Evolutionary conservation across 1,140 invertebrate species (phyloP), one percentile per base, ranked within the genome.

Genomic region (Zaprionus taronus): DNA sequence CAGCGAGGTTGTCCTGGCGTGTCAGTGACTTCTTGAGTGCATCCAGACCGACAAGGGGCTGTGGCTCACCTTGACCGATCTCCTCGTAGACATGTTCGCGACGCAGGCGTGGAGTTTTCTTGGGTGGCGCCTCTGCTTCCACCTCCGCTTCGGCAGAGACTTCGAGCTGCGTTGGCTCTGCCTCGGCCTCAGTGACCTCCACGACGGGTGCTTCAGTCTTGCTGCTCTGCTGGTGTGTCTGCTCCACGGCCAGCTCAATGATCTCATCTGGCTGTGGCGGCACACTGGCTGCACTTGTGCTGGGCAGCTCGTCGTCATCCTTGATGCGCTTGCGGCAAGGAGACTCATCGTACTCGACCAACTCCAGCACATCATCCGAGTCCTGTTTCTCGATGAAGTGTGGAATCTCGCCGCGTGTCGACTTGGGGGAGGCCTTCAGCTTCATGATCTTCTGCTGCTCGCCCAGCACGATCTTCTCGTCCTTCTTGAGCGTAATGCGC

Each of bases 11-110:
- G 53, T 92, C 91, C 53, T 92, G 91, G 1, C 82, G 84, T 14
- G 67, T 89, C 14, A 92, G 51, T 0, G 83, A 90, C 47, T 92
- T 76, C 65, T 87, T 91, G 0, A 91, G 79, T 2, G 91, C 58
- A 49, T 89, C 84, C 9, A 89, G 58, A 41, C 83, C 62, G 38
- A 75, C 47, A 1, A 91, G 68, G 74, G 72, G 90, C 83, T 24
- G 90, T 65, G 72, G 28, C 34, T 79, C 91, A 36, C 86, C 70
- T 28, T 83, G 74, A n/a, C 76, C 80, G 63, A 95, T 95, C 72
- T 95, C 94, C 81, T 95, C 94, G 72, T 95, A 95, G 63, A 94
- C 94, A 78, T 95, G 94, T 71, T 94, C 94, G 76, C 94, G 94
- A 57, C 93, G 94, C 76, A 93, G 92, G 56, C 93, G 93, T 9